Percentiles rank a stretch among this genome's conserved stretches.
Conservation (phyloP, 2,888 invertebrate species). For the Ditula angustiorana region DNA sequence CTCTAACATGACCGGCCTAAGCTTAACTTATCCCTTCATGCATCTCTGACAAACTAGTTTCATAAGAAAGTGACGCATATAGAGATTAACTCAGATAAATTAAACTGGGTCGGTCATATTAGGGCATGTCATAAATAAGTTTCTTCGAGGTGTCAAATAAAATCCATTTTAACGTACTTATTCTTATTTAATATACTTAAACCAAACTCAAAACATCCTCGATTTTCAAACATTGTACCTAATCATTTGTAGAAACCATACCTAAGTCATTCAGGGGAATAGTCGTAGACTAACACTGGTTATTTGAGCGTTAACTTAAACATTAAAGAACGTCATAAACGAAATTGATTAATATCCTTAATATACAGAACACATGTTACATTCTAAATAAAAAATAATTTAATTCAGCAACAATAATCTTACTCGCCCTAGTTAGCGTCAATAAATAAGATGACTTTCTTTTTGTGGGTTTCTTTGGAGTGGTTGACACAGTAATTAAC, state of each 20-base stretch:
- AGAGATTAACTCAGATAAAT: too few species aligned
- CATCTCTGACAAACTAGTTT: too few species aligned
- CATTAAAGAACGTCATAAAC: constrained; percentile 65
- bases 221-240: constrained; percentile 69
- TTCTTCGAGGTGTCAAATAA: constrained; percentile 48
- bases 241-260: constrained; percentile 62
- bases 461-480: constrained; percentile 74
- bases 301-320: constrained; percentile 74
- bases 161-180: constrained; percentile 63
- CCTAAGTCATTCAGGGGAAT: constrained; percentile 20
- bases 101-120: too few species aligned
- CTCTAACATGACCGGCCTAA: too few species aligned
- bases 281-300: constrained; percentile 33
- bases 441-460: constrained; percentile 82
- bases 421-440: constrained; percentile 76
- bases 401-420: constrained; percentile 75
- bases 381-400: constrained; percentile 77
- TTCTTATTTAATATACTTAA: constrained; percentile 77
- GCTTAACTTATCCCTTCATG: too few species aligned
- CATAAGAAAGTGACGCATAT: too few species aligned
- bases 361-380: constrained; percentile 77
- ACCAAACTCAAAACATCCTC: constrained; percentile 64
- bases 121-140: too few species aligned
- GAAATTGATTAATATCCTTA: constrained; percentile 69
- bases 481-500: constrained; percentile 45